Conservation (phyloP, 2,797 vertebrate species). For the Astyanax mexicanus region DNA sequence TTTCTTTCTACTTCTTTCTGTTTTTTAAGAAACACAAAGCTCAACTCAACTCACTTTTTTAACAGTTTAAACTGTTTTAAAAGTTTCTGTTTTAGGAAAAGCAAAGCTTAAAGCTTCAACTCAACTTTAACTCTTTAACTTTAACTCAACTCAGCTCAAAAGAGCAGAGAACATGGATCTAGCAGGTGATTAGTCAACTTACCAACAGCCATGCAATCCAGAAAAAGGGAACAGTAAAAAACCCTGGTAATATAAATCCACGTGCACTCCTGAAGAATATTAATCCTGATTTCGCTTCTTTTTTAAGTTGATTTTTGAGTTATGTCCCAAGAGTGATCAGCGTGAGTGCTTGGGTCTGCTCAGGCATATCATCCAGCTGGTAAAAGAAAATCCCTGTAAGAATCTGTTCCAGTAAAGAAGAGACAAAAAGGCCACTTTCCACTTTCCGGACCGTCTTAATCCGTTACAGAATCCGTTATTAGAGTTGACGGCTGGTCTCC, state of each 20-base stretch:
- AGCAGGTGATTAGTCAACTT: slow-evolving; percentile 29
- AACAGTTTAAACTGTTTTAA: no score
- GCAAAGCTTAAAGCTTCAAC: background rate
- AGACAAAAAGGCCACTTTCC: slow-evolving; percentile 2
- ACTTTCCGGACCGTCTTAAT: slow-evolving; percentile 3
- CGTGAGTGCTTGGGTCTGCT: slow-evolving; percentile 65
- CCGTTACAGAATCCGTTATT: slow-evolving; percentile 6
- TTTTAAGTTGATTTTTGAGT: slow-evolving; percentile 47
- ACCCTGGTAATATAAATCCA: slow-evolving; percentile 27
- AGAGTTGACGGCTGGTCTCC: background rate
- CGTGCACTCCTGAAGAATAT: background rate
- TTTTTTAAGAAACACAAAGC: no score
- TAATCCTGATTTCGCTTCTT: slow-evolving; percentile 60
- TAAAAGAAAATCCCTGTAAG: slow-evolving; percentile 69
- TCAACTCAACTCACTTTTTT: no score
- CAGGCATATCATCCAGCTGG: slow-evolving; percentile 67
- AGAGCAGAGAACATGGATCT: background rate
- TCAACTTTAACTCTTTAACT: no score
- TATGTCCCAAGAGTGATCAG: slow-evolving; percentile 65
- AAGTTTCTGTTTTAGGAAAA: background rate
- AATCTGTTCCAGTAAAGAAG: slow-evolving; percentile 58
- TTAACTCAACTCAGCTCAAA: no score
- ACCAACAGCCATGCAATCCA: slow-evolving; percentile 26
- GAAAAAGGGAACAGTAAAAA: background rate
- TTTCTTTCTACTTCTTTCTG: no score